Evolutionary conservation across 2,888 invertebrate genomes (phyloP), one percentile per base, ranked within the genome.

Genomic region (Thalpophila matura): DNA sequence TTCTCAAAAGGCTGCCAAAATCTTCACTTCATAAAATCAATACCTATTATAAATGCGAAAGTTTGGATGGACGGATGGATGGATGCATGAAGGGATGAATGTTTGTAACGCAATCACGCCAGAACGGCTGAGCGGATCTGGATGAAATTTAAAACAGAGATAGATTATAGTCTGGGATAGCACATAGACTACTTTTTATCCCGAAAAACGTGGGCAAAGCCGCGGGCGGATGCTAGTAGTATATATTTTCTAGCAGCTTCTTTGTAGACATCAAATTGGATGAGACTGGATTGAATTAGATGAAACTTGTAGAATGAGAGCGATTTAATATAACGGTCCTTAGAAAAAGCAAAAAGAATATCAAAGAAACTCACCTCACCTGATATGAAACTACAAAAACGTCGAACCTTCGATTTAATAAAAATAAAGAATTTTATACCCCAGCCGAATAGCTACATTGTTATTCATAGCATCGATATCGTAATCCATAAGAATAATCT

Each of bases 401-500:
- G 45, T 14, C 40, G 38, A 61, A 71, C 54, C 59, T 58, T 47
- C 38, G 55, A 76, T 71, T 57, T 61, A 65, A 74, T 71, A 66
- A 71, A 51, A 74, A 65, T 71, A 71, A 71, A 51, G 53, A 49
- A 42, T 71, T 51, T 56, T 33, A 38, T 54, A 16, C 56, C 31
- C n/a, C 27, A 16, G 31, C 16, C 46, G 33, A 67, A 62, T 59
- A 43, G 56, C 24, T 24, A 46, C 69, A 64, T 65, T 70, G 29
- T 63, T 74, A 73, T 77, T 62, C 61, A 69, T 74, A 56, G 74
- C 50, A n/a, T 29, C 57, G 63, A 73, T 60, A 69, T 57, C 54
- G 61, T 71, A 74, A 76, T 70, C 64, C 64, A 57, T 60, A 63
- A 50, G 61, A 71, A 73, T 69, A 64, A 73, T 76, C 64, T 69